A percentile compares a stretch with the other conserved stretches of the same genome.
Evolutionary conservation across 2,888 invertebrate species (phyloP).

Genomic region (Corythucha ciliata): DNA sequence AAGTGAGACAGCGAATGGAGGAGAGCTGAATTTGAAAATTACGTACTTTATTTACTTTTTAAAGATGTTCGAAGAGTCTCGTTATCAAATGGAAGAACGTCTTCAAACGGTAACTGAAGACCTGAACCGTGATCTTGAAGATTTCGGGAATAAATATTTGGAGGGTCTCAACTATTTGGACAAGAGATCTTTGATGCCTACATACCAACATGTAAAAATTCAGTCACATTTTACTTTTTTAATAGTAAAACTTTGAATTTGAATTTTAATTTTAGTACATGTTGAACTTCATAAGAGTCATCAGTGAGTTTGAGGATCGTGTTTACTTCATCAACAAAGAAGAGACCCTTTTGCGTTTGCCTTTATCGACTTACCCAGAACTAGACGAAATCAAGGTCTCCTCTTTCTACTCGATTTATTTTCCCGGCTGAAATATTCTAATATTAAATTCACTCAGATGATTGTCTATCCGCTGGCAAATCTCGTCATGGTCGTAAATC

Average conservation of each 20-base stretch:
- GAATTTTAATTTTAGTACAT: slow-evolving; percentile 51
- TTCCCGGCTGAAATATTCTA: neutral
- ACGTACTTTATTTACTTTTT: slow-evolving; percentile 17
- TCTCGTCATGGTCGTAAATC: slow-evolving; percentile 41
- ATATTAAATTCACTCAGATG: slow-evolving; percentile 21
- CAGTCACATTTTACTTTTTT: neutral
- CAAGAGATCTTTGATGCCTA: slow-evolving; percentile 62
- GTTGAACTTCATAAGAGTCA: slow-evolving; percentile 61
- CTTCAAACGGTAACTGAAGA: slow-evolving; percentile 58
- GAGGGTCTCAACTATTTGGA: slow-evolving; percentile 76
- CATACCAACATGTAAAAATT: slow-evolving; percentile 55
- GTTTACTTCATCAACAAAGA: slow-evolving; percentile 83
- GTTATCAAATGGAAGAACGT: slow-evolving; percentile 75
- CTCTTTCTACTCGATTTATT: slow-evolving; percentile 1
- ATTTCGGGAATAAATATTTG: slow-evolving; percentile 59
- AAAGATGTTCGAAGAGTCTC: slow-evolving; percentile 65
- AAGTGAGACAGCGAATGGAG: slow-evolving; percentile 22
- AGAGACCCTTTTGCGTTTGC: slow-evolving; percentile 76
- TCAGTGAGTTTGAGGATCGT: slow-evolving; percentile 64
- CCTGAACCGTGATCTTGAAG: slow-evolving; percentile 59
- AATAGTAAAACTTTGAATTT: neutral
- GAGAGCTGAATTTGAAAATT: neutral
- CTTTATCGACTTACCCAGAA: slow-evolving; percentile 62
- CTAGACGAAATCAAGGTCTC: slow-evolving; percentile 61
- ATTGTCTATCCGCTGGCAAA: slow-evolving; percentile 43